phyloP scores from a whole-genome alignment of 2,888 invertebrate species.

The Epinotia nisella region DNA sequence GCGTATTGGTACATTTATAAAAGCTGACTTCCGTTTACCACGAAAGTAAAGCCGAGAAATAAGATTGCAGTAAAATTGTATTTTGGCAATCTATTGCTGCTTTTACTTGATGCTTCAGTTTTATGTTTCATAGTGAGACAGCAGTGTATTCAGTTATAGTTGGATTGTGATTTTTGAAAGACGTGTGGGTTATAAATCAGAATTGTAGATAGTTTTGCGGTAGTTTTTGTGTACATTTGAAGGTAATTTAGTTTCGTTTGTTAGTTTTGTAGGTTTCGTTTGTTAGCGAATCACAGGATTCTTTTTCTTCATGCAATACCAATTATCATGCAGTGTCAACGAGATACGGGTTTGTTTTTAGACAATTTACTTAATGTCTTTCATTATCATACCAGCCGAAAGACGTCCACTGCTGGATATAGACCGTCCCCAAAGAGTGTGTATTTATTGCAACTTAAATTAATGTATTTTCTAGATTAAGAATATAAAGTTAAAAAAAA shows the following conservation, averaged over 20 bases:
- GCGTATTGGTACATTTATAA: not conserved
- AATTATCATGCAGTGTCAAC: too few relatives aligned
- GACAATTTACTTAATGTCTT: too few relatives aligned
- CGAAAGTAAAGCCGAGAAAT: not conserved
- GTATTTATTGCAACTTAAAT: too few relatives aligned
- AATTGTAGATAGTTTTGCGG: constrained; percentile 34
- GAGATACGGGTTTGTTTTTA: too few relatives aligned
- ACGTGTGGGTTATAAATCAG: constrained; percentile 21
- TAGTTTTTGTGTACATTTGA: constrained; percentile 31
- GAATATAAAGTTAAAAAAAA: too few relatives aligned
- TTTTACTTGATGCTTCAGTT: not conserved
- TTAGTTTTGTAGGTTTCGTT: not conserved
- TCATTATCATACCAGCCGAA: too few relatives aligned
- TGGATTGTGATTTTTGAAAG: not conserved
- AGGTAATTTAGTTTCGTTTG: constrained; percentile 24
- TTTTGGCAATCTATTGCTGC: not conserved
- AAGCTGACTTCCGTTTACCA: not conserved
- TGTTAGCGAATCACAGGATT: constrained; percentile 4
- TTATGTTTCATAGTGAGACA: not conserved
- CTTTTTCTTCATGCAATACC: not conserved
- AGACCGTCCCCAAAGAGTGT: too few relatives aligned
- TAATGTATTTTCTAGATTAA: too few relatives aligned
- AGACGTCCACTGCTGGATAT: too few relatives aligned
- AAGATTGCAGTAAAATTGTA: not conserved
- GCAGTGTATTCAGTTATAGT: not conserved